A percentile compares a stretch with the other conserved stretches of the same genome.
phyloP scores from a whole-genome alignment of 2,113 vertebrate species.

The Sturnira hondurensis region DNA sequence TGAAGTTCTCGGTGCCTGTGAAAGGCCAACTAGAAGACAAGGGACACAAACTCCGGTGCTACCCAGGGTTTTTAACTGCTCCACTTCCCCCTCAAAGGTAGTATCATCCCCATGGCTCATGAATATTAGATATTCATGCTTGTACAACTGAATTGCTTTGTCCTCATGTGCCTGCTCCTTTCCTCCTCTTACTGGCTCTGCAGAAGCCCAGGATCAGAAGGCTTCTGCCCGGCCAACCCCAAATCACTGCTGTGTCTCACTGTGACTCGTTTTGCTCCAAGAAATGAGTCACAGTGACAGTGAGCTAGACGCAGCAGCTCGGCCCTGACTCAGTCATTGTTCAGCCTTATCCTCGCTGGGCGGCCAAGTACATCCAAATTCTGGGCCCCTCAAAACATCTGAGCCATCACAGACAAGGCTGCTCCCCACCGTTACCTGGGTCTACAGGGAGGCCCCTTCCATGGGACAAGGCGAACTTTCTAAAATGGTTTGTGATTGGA shows the following conservation, averaged over 20 bases:
- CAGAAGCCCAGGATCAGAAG: neutral
- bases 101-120: too few species aligned
- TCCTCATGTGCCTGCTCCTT: neutral
- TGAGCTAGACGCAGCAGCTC: neutral
- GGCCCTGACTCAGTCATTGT: neutral
- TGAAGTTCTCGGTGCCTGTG: neutral
- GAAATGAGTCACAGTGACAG: slow-evolving; percentile 34
- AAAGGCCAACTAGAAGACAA: neutral
- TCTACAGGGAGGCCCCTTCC: neutral
- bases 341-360: neutral
- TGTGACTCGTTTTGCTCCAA: neutral
- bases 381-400: neutral
- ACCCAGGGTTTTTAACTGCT: neutral
- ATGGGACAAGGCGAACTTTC: neutral
- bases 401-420: neutral
- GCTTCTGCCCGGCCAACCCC: neutral
- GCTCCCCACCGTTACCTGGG: neutral
- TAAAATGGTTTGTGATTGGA: neutral
- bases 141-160: neutral
- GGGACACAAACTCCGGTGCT: neutral
- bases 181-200: neutral
- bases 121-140: neutral
- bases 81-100: neutral
- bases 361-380: neutral
- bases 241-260: neutral